Evolutionary conservation across 2,888 invertebrate genomes (phyloP), one percentile per base, ranked within the genome.

Genomic region (Eupeodes luniger): DNA sequence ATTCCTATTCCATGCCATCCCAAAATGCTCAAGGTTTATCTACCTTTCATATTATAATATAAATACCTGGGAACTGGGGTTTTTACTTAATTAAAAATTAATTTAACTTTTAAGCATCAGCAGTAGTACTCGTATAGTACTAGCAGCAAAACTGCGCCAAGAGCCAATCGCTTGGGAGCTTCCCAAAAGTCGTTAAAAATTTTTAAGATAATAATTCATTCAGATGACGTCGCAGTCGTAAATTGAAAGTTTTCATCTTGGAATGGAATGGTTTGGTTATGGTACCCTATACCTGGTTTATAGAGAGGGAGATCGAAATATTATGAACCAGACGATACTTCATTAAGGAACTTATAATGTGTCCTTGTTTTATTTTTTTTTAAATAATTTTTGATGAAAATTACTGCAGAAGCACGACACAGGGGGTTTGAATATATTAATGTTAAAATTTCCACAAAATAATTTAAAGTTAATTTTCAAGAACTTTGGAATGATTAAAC

Each of bases 51-150:
- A 53, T 70, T 78, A 44, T 40, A 9, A 5, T 16, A 49, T 76
- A 62, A 70, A 55, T 69, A 79, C 53, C 69, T 80, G 59, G 47
- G 59, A 74, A 61, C 61, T 66, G 66, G 70, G 64, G 69, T 16
- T 77, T 75, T 80, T 80, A 86, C 70, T 87, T 87, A 87, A 87
- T 87, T 83, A 87, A 87, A 87, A 87, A 83, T 79, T 76, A 83
- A 83, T 80, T 83, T 80, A 47, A 75, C 79, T 76, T 82, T 81
- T 81, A 57, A 81, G 81, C 81, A 84, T 61, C 27, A 61, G 34
- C 44, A 47, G 19, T 27, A 74, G 51, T 36, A 57, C 34, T 34
- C 1, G 9, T 19, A 7, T 19, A 27, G 27, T 11, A 27, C 27
- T 14, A 66, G 66, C 2, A 66, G 66, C 27, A 66, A 19, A 49